Evolutionary conservation across 2,113 vertebrate species (phyloP).

Genomic region (Ammodytes marinus): DNA sequence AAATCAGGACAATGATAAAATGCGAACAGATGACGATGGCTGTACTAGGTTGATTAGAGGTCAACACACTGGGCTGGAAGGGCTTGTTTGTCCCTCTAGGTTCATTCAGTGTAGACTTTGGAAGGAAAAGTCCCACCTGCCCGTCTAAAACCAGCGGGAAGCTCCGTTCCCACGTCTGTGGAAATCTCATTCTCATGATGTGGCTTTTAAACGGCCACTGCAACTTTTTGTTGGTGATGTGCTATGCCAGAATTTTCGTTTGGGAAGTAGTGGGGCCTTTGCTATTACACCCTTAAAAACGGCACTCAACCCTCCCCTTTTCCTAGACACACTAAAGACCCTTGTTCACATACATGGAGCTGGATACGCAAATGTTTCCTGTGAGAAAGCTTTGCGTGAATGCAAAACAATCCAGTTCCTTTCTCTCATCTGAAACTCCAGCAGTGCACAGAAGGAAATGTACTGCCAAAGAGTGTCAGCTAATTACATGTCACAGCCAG

Average conservation of each 20-base stretch:
- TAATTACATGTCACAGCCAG: conserved; percentile 78
- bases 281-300: conserved; percentile 17
- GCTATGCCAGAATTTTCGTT: conserved; percentile 26
- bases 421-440: conserved; percentile 65
- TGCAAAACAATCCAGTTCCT: conserved; percentile 49
- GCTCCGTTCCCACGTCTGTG: conserved; percentile 64
- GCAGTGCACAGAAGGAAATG: conserved; percentile 62
- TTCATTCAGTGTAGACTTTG: conserved; percentile 32
- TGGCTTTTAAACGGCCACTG: conserved; percentile 25
- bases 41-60: conserved; percentile 55
- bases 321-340: conserved; percentile 47
- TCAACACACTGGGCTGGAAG: conserved; percentile 52
- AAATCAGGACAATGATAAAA: conserved; percentile 59
- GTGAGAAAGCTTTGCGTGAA: conserved; percentile 68
- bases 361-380: conserved; percentile 71
- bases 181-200: conserved; percentile 31
- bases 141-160: conserved; percentile 36
- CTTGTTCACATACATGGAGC: conserved; percentile 65
- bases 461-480: conserved; percentile 54
- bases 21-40: conserved; percentile 58
- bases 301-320: conserved; percentile 9
- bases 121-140: conserved; percentile 45
- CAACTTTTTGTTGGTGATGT: conserved; percentile 35
- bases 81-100: conserved; percentile 36
- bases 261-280: conserved; percentile 28